phyloP scores from a whole-genome alignment of 92 coral and sea anemone species.

The Heteractis magnifica region DNA sequence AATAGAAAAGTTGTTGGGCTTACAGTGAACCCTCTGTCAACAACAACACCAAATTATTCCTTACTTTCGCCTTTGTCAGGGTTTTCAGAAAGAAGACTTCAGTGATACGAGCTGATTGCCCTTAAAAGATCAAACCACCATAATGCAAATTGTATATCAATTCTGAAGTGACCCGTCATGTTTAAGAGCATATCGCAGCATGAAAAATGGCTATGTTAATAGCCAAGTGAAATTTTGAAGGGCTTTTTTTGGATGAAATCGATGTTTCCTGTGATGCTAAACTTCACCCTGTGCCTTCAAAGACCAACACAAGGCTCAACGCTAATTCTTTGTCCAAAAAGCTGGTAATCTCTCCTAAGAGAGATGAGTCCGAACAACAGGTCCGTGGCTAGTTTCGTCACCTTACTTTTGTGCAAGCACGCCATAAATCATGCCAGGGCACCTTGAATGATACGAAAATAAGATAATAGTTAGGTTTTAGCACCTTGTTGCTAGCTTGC shows the following conservation, averaged over 20 bases:
- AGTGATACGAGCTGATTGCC: conserved; percentile 16
- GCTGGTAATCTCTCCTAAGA: conserved; percentile 79
- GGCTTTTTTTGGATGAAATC: conserved; percentile 36
- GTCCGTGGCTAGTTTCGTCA: conserved; percentile 53
- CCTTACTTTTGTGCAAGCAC: conserved; percentile 67
- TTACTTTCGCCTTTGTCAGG: conserved; percentile 7
- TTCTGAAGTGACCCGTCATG: conserved; percentile 32
- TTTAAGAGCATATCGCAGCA: conserved; percentile 28
- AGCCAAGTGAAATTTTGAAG: conserved; percentile 42
- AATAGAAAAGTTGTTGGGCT: conserved; percentile 84
- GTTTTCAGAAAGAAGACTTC: background rate
- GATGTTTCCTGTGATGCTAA: conserved; percentile 47
- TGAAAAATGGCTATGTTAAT: conserved; percentile 38
- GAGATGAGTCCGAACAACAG: conserved; percentile 46
- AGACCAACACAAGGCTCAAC: conserved; percentile 48
- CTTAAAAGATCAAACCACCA: conserved; percentile 26
- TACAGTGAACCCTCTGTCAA: conserved; percentile 36
- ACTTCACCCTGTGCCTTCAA: conserved; percentile 51
- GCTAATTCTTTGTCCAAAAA: conserved; percentile 50
- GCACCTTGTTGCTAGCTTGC: conserved; percentile 73
- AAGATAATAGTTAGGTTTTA: conserved; percentile 64
- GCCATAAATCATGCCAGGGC: conserved; percentile 76
- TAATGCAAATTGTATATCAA: conserved; percentile 45
- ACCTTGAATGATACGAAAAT: conserved; percentile 81
- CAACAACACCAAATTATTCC: conserved; percentile 10